phyloP scores from a whole-genome alignment of 2,888 invertebrate species.

The Lithophane leautieri region DNA sequence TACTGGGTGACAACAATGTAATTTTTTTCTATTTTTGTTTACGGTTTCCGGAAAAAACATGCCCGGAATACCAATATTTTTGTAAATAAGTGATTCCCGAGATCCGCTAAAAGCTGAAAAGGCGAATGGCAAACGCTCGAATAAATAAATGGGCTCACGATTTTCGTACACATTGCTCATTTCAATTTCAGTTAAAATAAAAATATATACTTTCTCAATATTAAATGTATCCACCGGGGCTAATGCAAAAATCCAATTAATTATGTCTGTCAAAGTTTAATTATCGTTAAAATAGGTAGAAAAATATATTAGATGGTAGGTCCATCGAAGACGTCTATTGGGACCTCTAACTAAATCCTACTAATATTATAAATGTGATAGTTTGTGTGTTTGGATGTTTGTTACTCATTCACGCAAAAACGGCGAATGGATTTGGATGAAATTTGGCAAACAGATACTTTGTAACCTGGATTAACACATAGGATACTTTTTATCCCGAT shows the following conservation, averaged over 20 bases:
- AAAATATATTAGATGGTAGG: not conserved
- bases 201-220: not conserved
- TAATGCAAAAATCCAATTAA: slow-evolving; percentile 30
- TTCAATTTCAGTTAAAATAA: not conserved
- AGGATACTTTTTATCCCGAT: too few relatives aligned
- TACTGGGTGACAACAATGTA: not conserved
- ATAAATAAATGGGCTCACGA: slow-evolving; percentile 12
- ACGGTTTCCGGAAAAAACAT: not conserved
- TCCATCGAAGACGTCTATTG: not conserved
- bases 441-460: too few relatives aligned
- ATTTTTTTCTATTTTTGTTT: not conserved
- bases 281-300: not conserved
- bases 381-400: too few relatives aligned
- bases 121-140: slow-evolving; percentile 6
- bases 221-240: not conserved
- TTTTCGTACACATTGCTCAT: slow-evolving; percentile 3
- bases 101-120: slow-evolving; percentile 26
- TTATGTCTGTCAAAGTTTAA: not conserved
- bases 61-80: slow-evolving; percentile 1
- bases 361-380: too few relatives aligned
- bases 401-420: too few relatives aligned
- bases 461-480: too few relatives aligned
- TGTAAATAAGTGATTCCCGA: slow-evolving; percentile 7
- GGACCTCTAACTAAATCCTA: not conserved
- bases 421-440: too few relatives aligned